These are phyloP conservation scores for Epizoanthus ramosus DNA, from an alignment of 92 coral and sea anemone genomes.

Conservation along the genomic window DNA sequence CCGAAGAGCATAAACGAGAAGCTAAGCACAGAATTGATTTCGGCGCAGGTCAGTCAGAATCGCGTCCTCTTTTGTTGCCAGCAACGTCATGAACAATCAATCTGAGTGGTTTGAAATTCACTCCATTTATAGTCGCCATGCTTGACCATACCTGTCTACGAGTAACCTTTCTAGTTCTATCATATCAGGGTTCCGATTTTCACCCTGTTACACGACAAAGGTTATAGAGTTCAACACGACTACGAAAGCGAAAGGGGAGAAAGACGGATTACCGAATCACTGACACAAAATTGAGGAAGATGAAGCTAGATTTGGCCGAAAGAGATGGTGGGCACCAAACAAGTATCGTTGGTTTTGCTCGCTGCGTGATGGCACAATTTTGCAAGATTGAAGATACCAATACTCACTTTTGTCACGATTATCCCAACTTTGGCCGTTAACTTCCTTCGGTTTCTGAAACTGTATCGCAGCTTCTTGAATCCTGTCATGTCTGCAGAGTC, in stretches of 20 bases:
- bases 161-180: too few relatives aligned
- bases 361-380: neutral
- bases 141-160: too few relatives aligned
- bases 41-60: too few relatives aligned
- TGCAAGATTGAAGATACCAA: neutral
- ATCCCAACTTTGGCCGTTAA: constrained; percentile 19
- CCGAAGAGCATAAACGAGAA: too few relatives aligned
- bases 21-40: too few relatives aligned
- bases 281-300: too few relatives aligned
- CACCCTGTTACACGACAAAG: neutral
- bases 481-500: neutral
- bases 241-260: neutral
- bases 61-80: too few relatives aligned
- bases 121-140: neutral
- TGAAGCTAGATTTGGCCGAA: too few relatives aligned
- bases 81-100: too few relatives aligned
- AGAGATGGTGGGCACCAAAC: neutral
- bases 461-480: constrained; percentile 12
- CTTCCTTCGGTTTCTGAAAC: constrained; percentile 11
- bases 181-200: neutral
- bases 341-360: too few relatives aligned
- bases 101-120: too few relatives aligned
- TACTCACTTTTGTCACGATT: constrained; percentile 15
- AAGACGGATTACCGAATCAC: too few relatives aligned
- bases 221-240: neutral